A percentile compares a stretch with the other conserved stretches of the same genome.
phyloP scores from a whole-genome alignment of 2,797 vertebrate genomes.

The Tolypeutes matacus region DNA sequence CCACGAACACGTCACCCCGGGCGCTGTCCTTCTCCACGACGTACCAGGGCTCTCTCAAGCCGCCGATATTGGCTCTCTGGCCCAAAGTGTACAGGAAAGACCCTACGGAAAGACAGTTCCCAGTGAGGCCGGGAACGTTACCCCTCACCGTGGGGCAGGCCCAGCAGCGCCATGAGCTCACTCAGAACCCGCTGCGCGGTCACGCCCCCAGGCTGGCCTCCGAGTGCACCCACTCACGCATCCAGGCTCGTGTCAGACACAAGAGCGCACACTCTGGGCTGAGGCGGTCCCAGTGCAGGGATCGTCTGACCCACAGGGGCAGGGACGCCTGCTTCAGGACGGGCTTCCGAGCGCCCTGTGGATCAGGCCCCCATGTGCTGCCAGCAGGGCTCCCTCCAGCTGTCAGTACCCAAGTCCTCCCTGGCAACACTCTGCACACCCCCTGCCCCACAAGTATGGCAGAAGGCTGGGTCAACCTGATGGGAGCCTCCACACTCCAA shows the following conservation, averaged over 20 bases:
- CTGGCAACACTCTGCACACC: too few species aligned
- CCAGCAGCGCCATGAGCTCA: background rate
- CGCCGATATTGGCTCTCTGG: constrained; percentile 94
- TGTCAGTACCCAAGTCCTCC: background rate
- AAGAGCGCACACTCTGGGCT: background rate
- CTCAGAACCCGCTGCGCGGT: background rate
- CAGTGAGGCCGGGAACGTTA: fast-evolving
- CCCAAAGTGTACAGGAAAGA: constrained; percentile 97
- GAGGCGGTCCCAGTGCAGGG: too few species aligned
- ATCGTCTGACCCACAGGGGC: fast-evolving
- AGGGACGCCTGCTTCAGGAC: background rate
- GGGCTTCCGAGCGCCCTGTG: fast-evolving
- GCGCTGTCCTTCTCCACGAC: constrained; percentile 96
- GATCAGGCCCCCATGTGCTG: fast-evolving
- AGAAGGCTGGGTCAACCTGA: too few species aligned
- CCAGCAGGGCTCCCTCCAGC: too few species aligned
- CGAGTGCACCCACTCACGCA: fast-evolving
- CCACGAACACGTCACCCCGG: constrained; percentile 94
- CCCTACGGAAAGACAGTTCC: constrained; percentile 85
- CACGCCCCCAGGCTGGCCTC: too few species aligned
- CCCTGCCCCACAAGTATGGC: too few species aligned
- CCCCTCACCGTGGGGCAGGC: too few species aligned
- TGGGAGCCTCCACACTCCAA: too few species aligned
- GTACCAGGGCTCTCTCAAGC: constrained; percentile 93
- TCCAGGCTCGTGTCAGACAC: fast-evolving